These are phyloP conservation scores for Virgularia gustaviana DNA, from an alignment of 92 coral and sea anemone species.

Conservation along the genomic window DNA sequence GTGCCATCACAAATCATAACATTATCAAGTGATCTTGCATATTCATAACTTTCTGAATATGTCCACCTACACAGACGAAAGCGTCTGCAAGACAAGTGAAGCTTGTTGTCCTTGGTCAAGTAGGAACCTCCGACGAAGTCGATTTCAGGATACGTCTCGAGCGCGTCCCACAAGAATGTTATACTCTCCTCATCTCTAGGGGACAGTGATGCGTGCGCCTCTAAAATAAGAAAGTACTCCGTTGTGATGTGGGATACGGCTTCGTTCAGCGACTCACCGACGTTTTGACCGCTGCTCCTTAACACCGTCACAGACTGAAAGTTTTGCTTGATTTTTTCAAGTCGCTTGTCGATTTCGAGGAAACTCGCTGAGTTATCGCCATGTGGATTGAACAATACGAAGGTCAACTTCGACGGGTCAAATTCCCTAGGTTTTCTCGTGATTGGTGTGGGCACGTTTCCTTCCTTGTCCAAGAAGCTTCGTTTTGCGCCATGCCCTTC, in stretches of 20 bases:
- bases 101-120: slow-evolving; percentile 20
- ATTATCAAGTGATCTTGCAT: slow-evolving; percentile 49
- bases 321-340: neutral
- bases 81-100: slow-evolving; percentile 57
- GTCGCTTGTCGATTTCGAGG: neutral
- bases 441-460: no score
- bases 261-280: slow-evolving; percentile 7
- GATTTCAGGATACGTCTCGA: slow-evolving; percentile 48
- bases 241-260: slow-evolving; percentile 36
- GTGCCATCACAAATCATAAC: slow-evolving; percentile 64
- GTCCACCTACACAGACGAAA: slow-evolving; percentile 62
- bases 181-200: slow-evolving; percentile 41
- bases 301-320: neutral
- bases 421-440: no score
- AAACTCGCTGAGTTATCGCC: neutral
- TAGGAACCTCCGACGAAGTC: slow-evolving; percentile 66
- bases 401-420: neutral
- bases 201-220: slow-evolving; percentile 21
- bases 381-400: neutral
- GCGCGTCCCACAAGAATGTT: slow-evolving; percentile 46
- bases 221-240: slow-evolving; percentile 53
- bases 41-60: slow-evolving; percentile 55
- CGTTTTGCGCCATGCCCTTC: no score
- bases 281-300: neutral
- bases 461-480: no score